Evolutionary conservation across 2,113 vertebrate species (phyloP).

Genomic region (Otus sunia): DNA sequence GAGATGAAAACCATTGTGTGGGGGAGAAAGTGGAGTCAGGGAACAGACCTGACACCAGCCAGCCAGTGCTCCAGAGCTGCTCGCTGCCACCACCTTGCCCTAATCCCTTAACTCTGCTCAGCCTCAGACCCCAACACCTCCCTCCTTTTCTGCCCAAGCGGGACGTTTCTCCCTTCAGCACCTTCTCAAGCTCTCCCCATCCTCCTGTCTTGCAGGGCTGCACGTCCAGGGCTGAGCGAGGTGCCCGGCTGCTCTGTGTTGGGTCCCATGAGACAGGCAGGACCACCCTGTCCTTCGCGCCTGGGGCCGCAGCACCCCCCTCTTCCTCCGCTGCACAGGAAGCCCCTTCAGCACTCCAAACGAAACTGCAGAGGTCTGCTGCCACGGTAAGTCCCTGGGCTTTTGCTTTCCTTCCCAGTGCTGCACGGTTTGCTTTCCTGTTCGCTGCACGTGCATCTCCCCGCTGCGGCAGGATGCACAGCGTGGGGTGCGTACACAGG

Average conservation of each 20-base stretch:
- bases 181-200: background rate
- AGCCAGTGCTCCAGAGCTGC: background rate
- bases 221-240: background rate
- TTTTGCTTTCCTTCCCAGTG: rapidly evolving
- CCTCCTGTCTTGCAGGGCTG: conserved; percentile 31
- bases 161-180: background rate
- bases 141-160: background rate
- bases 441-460: rapidly evolving
- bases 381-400: background rate
- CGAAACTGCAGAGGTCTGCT: background rate
- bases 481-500: rapidly evolving
- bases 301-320: background rate
- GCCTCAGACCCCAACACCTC: background rate
- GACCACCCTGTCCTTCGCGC: background rate
- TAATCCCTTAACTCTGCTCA: background rate
- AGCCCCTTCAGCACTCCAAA: background rate
- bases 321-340: background rate
- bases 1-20: background rate
- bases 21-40: background rate
- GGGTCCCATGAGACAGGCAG: conserved; percentile 48
- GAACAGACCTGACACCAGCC: background rate
- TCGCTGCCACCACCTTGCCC: background rate
- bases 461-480: rapidly evolving
- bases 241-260: background rate
- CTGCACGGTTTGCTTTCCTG: rapidly evolving